Percentiles rank a stretch among this genome's conserved stretches.
These are phyloP conservation scores for Toxotes jaculatrix DNA, from an alignment of 2,113 vertebrate species.

Conservation along the genomic window DNA sequence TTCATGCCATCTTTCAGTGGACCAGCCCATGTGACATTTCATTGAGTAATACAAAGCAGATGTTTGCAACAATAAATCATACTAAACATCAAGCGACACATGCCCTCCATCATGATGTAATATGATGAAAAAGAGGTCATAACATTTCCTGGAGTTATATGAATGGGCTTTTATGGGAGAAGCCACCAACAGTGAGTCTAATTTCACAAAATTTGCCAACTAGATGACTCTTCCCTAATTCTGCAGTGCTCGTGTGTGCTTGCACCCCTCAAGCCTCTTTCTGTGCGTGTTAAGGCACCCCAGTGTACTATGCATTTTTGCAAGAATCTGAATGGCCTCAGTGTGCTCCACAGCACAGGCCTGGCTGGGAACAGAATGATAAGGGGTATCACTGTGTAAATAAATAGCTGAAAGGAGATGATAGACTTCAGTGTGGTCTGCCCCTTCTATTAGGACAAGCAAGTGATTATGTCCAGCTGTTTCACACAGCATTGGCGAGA, in stretches of 20 bases:
- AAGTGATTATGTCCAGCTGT: slow-evolving; percentile 81
- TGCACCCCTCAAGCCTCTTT: slow-evolving; percentile 14
- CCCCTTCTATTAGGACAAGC: slow-evolving; percentile 64
- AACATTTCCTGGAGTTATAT: slow-evolving; percentile 44
- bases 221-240: slow-evolving; percentile 22
- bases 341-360: slow-evolving; percentile 13
- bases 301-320: slow-evolving; percentile 53
- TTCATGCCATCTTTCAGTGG: slow-evolving; percentile 29
- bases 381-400: slow-evolving; percentile 75
- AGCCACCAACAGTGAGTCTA: slow-evolving; percentile 61
- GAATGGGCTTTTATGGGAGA: slow-evolving; percentile 45
- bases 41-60: slow-evolving; percentile 43
- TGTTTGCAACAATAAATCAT: slow-evolving; percentile 58
- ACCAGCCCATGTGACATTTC: slow-evolving; percentile 39
- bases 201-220: slow-evolving; percentile 50
- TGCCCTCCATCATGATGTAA: slow-evolving; percentile 52
- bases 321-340: slow-evolving; percentile 44
- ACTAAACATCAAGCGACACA: slow-evolving; percentile 43
- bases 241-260: slow-evolving; percentile 4
- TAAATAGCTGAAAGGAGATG: slow-evolving; percentile 72
- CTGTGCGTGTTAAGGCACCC: slow-evolving; percentile 46
- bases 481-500: slow-evolving; percentile 45
- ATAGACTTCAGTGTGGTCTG: slow-evolving; percentile 80
- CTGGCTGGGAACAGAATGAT: slow-evolving; percentile 71
- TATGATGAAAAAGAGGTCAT: slow-evolving; percentile 40